Base-by-base conservation (phyloP, 2,888 invertebrate genomes). In the Kryphioiulus occultus region DNA sequence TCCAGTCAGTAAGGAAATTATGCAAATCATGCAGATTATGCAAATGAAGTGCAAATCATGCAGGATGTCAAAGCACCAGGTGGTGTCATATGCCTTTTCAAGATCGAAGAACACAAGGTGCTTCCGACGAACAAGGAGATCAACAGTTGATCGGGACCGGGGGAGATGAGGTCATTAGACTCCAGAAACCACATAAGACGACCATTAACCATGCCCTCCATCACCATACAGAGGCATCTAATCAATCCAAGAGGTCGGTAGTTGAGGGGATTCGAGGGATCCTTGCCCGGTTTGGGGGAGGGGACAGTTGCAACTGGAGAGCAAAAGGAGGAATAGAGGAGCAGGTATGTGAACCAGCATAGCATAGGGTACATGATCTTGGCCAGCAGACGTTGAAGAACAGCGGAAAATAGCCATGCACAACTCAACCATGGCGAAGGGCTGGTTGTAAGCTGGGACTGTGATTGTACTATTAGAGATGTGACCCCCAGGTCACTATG, bases 181-280 rank as follows among this genome's bases (percentile, higher is more conserved):
- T 90, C 89, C 12, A 90, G 87, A 32, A 87, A 88, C 89, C 89
- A 90, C n/a, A 89, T 88, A 12, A 90, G 89, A 1, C 90, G 87
- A 30, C 88, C 84, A 82, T 89, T 90, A 3, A 90, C 88, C 89
- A 90, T 90, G 68, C 88, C 42, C 85, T 90, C 90, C 89, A 90
- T 88, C 0, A 89, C 85, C 87, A 90, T 90, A 53, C 90, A 90
- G 10, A 90, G 85, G 85, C 90, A 90, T 85, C 90, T 90, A 15
- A 90, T 90, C 30, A 90, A 88, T 42, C 90, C 89, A 19, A 90
- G 90, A 15, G 90, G 90, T n/a, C 90, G 86, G 85, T 90, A 90
- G 26, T 68, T 5, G 0, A 22, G 0, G 12, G 26, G 68, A 12
- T 68, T 26, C 1, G 68, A 26, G 26, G 7, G 22, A 26, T 68